Evolutionary conservation across 2,113 vertebrate genomes (phyloP).

Genomic region (Speoplatyrhinus poulsoni): DNA sequence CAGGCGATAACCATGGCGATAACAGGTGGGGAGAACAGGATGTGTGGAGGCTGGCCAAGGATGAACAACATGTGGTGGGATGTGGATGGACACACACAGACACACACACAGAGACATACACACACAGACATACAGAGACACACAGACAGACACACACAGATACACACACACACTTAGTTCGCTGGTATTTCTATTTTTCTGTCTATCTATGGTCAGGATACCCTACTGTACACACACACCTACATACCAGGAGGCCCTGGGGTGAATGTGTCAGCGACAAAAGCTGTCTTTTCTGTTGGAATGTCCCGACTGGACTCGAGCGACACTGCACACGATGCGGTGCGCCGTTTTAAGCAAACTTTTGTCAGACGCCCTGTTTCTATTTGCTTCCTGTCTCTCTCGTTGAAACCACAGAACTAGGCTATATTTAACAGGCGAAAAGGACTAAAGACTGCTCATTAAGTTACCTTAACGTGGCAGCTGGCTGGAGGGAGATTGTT

Average conservation of each 20-base stretch:
- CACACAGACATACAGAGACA: slow-evolving; percentile 20
- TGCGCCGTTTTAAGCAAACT: no score
- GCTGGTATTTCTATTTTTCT: slow-evolving; percentile 12
- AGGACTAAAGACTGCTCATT: no score
- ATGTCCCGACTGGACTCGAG: no score
- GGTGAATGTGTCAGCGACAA: not conserved
- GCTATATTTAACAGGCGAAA: no score
- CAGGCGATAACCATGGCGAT: slow-evolving; percentile 13
- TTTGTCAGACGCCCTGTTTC: no score
- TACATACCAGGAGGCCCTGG: not conserved
- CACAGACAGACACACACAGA: not conserved
- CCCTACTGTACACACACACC: not conserved
- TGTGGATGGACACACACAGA: not conserved
- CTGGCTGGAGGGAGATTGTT: no score
- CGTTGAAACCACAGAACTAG: no score
- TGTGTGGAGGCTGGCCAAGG: not conserved
- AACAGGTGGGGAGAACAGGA: slow-evolving; percentile 29
- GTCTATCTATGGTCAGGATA: slow-evolving; percentile 26
- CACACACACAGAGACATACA: slow-evolving; percentile 4
- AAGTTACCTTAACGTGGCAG: no score
- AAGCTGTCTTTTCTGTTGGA: no score
- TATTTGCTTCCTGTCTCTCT: no score
- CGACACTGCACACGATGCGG: no score
- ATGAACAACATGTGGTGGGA: not conserved
- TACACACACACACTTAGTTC: slow-evolving; percentile 22